Evolutionary conservation across 2,797 vertebrate genomes (phyloP), one percentile per base, ranked within the genome.

Genomic region (Melanotaenia nigrans): DNA sequence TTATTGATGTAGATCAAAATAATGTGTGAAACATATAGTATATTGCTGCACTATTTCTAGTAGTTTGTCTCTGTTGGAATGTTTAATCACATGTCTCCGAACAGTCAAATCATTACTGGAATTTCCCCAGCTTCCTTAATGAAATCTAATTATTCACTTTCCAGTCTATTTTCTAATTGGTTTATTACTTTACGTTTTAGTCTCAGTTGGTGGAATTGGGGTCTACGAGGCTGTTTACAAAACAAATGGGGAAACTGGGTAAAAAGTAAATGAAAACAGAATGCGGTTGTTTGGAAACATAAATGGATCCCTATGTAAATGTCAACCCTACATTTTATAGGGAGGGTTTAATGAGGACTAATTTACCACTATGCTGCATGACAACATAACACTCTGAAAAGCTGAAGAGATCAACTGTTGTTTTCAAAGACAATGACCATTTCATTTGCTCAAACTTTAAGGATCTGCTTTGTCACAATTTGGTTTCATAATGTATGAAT

Each of bases 11-110:
- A 68, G 40, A 61, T 8, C 12, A 30, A 58, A 45, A 16, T 5
- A 76, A 87, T 83, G 86, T 76, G 78, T 86, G 85, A 91, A 82
- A 69, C 30, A 49, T 58, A 38, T 12, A 14, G 36, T 20, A 20
- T 47, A 20, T 47, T 47, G 45, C 7, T 47, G 18, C 7, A 9
- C 20, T 8, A 60, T 30, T 68, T 61, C 40, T 38, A 61, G n/a
- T 45, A 33, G 2, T 13, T 25, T 28, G 12, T n/a, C 5, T 67
- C 47, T 61, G 36, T 47, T 74, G 36, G 51, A 24, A 70, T 55
- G 24, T 57, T 47, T 14, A 61, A 54, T 83, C 67, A 83, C 62
- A 60, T 53, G 77, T 68, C 61, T 65, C 42, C 66, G 25, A 40
- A 49, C 67, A 66, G 80, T 78, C 45, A 77, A 73, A 58, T 75